phyloP scores from a whole-genome alignment of 1,140 invertebrate species.

The Cydia amplana region DNA sequence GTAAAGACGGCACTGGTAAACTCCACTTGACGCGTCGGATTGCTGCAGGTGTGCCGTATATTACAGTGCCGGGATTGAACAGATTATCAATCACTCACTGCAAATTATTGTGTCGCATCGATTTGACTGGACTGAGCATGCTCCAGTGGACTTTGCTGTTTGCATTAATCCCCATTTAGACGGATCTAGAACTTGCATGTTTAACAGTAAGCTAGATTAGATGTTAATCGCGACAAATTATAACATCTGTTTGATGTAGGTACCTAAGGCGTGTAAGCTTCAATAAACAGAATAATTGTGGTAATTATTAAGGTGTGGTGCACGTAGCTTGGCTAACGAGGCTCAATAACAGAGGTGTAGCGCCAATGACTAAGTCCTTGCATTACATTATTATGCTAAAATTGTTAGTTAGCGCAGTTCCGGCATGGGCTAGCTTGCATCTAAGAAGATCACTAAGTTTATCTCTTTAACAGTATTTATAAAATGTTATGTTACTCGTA shows the following conservation, averaged over 20 bases:
- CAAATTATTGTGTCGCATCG: constrained; percentile 24
- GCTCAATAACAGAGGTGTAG: constrained; percentile 20
- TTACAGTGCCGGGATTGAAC: not conserved
- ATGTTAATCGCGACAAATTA: not conserved
- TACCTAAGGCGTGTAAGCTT: not conserved
- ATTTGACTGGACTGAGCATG: constrained; percentile 16
- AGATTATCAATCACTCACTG: constrained; percentile 27
- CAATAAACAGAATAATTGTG: not conserved
- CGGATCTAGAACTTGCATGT: too few species aligned
- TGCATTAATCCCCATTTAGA: not conserved
- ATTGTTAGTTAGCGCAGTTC: constrained; percentile 22
- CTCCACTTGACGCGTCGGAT: not conserved
- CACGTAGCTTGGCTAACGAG: constrained; percentile 8
- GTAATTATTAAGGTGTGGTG: constrained; percentile 2
- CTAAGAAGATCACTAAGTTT: not conserved
- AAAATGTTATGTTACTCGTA: not conserved
- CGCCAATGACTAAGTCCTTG: constrained; percentile 28
- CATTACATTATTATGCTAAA: constrained; percentile 23
- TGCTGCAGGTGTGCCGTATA: not conserved
- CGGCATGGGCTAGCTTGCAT: not conserved
- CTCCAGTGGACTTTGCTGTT: not conserved
- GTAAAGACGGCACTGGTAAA: too few species aligned
- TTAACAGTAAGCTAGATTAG: too few species aligned
- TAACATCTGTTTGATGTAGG: not conserved
- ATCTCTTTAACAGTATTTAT: not conserved